A percentile compares a stretch with the other conserved stretches of the same genome.
Evolutionary conservation across 2,797 vertebrate species (phyloP).

Genomic region (Tadarida brasiliensis): DNA sequence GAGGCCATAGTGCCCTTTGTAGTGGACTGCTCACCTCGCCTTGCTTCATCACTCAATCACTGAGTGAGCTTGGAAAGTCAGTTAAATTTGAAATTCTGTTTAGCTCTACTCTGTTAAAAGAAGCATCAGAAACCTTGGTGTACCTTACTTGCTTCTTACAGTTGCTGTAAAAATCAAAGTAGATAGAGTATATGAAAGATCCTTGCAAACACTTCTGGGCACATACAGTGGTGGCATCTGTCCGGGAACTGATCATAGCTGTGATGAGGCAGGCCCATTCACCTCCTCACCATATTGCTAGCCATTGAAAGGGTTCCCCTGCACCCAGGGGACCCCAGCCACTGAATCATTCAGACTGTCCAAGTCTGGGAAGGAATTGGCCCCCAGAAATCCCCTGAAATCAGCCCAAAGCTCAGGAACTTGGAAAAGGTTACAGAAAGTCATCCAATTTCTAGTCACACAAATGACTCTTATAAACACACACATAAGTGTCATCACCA

Average conservation of each 20-base stretch:
- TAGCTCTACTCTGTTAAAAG: not conserved
- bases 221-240: not conserved
- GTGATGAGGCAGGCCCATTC: not conserved
- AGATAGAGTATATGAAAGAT: slow-evolving; percentile 1
- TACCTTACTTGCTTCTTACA: not conserved
- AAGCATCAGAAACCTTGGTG: not conserved
- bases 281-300: not conserved
- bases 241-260: not conserved
- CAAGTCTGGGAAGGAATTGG: slow-evolving; percentile 31
- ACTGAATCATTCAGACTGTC: slow-evolving; percentile 65
- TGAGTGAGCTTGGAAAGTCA: slow-evolving; percentile 23
- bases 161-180: not conserved
- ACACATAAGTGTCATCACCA: not conserved
- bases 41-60: not conserved
- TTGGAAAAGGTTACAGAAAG: slow-evolving; percentile 72
- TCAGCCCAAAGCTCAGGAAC: slow-evolving; percentile 14
- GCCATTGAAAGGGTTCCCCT: slow-evolving; percentile 25
- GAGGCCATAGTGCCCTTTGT: not conserved
- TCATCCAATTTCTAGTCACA: slow-evolving; percentile 61
- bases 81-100: not conserved
- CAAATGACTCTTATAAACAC: slow-evolving; percentile 41
- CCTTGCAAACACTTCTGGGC: not conserved
- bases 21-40: not conserved
- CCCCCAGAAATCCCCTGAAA: slow-evolving; percentile 63
- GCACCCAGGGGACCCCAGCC: not conserved